phyloP scores from a whole-genome alignment of 1,140 invertebrate genomes.

The Penaeus chinensis region DNA sequence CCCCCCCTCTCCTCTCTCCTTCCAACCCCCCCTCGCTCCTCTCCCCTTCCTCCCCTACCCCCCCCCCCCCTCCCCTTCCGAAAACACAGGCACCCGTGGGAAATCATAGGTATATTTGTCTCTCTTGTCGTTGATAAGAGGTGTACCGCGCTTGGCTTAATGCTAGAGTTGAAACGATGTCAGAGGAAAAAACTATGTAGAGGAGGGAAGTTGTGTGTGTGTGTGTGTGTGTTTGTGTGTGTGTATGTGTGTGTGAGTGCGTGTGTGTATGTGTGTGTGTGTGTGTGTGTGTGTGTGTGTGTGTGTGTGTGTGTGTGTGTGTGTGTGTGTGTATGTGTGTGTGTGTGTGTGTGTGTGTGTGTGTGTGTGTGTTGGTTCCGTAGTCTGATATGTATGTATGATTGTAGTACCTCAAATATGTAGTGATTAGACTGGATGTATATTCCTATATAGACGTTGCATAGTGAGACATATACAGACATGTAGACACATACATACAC shows the following conservation, averaged over 20 bases:
- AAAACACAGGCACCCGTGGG: conserved; percentile 54
- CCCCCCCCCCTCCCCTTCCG: conserved; percentile 3
- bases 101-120: conserved; percentile 53
- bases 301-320: too few species aligned
- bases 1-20: not conserved
- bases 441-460: too few species aligned
- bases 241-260: too few species aligned
- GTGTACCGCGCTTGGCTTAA: conserved; percentile 3
- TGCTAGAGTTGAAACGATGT: not conserved
- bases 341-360: not conserved
- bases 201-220: not conserved
- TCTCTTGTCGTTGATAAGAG: conserved; percentile 49
- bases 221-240: not conserved
- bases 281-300: too few species aligned
- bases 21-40: too few species aligned
- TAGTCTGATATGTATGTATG: not conserved
- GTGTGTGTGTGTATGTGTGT: too few species aligned
- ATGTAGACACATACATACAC: too few species aligned
- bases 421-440: too few species aligned
- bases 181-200: not conserved
- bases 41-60: not conserved
- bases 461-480: too few species aligned
- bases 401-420: too few species aligned
- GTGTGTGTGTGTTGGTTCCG: not conserved
- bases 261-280: too few species aligned